Evolutionary conservation across 2,797 vertebrate species (phyloP), one percentile per base, ranked within the genome.

Genomic region (Cheirogaleus major): DNA sequence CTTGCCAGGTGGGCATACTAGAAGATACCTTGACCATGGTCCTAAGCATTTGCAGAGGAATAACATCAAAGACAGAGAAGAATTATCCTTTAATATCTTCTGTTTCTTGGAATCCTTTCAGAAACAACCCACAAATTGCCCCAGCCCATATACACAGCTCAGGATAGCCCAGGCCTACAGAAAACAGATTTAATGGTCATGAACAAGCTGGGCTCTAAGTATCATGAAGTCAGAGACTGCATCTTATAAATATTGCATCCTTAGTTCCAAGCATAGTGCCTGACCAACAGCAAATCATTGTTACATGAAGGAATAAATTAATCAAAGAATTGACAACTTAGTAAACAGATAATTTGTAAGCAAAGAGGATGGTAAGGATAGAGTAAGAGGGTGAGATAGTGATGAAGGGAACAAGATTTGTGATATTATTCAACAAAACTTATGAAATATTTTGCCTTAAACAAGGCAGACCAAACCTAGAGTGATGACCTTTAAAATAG

Each of bases 11-110:
- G 15, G 65, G 13, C 32, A n/a, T 59, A n/a, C 8, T 18, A 48
- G 48, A 14, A 48, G 13, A 48, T 48, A 48, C 23, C 27, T 61
- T 45, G 45, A 13, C 35, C 20, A 63, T 35, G 43, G 11, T 50
- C 11, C 83, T 57, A 82, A 86, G 45, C 52, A 67, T 89, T 93
- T 61, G 1, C 72, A 93, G 45, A 96, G 35, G 3, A 80, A 50
- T 73, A 63, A 93, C 25, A 41, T 72, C 57, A 95, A 95, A 78
- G 32, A 78, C 27, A 91, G 59, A 69, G 65, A 93, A 70, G 27
- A 84, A 95, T 82, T 79, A 9, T 0, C 11, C 18, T 70, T 91
- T 48, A 79, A 5, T 52, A 50, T 59, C 48, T 92, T 81, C 43
- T 76, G 18, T 78, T 94, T 79, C 55, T 41, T 6, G 5, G 12